A percentile compares a stretch with the other conserved stretches of the same genome.
These are phyloP conservation scores for Caenorhabditis virilis DNA, from an alignment of 2,888 invertebrate genomes.

Conservation along the genomic window DNA sequence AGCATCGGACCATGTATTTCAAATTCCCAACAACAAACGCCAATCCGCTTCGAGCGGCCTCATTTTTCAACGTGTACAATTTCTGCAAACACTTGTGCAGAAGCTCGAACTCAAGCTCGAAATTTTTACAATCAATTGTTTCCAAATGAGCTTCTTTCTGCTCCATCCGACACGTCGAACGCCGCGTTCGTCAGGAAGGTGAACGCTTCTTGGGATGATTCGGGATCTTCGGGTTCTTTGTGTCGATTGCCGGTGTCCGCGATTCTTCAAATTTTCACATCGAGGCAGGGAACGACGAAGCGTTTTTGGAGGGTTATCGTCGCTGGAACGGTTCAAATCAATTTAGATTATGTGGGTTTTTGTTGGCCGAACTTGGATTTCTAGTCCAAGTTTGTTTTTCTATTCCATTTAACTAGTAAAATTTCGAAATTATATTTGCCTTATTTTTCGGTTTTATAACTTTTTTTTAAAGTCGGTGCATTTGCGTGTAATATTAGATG, in stretches of 20 bases:
- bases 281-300: slow-evolving; percentile 27
- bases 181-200: slow-evolving; percentile 8
- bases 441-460: too few relatives aligned
- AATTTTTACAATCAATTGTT: slow-evolving; percentile 23
- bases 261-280: slow-evolving; percentile 18
- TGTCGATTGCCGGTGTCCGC: slow-evolving; percentile 26
- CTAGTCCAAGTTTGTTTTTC: too few relatives aligned
- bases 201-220: slow-evolving; percentile 29
- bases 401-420: too few relatives aligned
- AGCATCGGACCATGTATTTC: slow-evolving; percentile 17
- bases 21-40: neutral
- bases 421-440: too few relatives aligned
- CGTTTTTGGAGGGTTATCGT: slow-evolving; percentile 18
- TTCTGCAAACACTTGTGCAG: slow-evolving; percentile 11
- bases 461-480: too few relatives aligned
- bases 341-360: slow-evolving; percentile 14
- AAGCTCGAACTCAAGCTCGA: slow-evolving; percentile 20
- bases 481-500: too few relatives aligned
- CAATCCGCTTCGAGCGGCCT: neutral
- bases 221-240: neutral
- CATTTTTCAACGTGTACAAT: slow-evolving; percentile 12
- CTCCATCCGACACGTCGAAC: slow-evolving; percentile 15
- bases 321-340: slow-evolving; percentile 17
- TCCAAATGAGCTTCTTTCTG: slow-evolving; percentile 19
- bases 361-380: too few relatives aligned